These are phyloP conservation scores for Actinostola sp. DNA, from an alignment of 92 coral and sea anemone genomes.

Conservation along the genomic window DNA sequence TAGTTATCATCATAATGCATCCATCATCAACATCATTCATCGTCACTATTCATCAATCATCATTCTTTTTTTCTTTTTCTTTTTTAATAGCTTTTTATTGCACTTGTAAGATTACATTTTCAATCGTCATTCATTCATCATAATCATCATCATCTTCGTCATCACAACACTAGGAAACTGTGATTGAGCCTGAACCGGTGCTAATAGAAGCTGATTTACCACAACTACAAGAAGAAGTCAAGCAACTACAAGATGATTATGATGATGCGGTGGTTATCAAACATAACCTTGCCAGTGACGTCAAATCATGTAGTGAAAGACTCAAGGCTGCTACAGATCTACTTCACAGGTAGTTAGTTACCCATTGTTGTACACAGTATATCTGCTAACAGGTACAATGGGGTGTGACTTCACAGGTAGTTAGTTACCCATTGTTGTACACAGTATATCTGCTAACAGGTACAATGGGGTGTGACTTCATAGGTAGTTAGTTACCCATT, in stretches of 20 bases:
- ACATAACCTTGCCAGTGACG: slow-evolving; percentile 87
- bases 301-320: slow-evolving; percentile 90
- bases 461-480: no score
- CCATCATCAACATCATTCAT: neutral
- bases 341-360: slow-evolving; percentile 59
- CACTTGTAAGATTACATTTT: no score
- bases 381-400: no score
- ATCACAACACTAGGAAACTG: slow-evolving; percentile 13
- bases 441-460: no score
- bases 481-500: no score
- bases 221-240: slow-evolving; percentile 77
- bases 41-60: neutral
- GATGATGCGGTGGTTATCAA: slow-evolving; percentile 94
- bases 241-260: slow-evolving; percentile 76
- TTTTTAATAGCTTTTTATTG: no score
- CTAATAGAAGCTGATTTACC: slow-evolving; percentile 91
- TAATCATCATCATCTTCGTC: no score
- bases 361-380: neutral
- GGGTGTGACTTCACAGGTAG: no score
- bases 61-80: no score
- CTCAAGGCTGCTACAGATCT: slow-evolving; percentile 89
- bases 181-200: slow-evolving; percentile 85
- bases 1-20: no score
- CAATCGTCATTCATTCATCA: no score
- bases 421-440: no score